A percentile compares a stretch with the other conserved stretches of the same genome.
phyloP scores from a whole-genome alignment of 2,113 vertebrate species.

The Gymnorhina tibicen region DNA sequence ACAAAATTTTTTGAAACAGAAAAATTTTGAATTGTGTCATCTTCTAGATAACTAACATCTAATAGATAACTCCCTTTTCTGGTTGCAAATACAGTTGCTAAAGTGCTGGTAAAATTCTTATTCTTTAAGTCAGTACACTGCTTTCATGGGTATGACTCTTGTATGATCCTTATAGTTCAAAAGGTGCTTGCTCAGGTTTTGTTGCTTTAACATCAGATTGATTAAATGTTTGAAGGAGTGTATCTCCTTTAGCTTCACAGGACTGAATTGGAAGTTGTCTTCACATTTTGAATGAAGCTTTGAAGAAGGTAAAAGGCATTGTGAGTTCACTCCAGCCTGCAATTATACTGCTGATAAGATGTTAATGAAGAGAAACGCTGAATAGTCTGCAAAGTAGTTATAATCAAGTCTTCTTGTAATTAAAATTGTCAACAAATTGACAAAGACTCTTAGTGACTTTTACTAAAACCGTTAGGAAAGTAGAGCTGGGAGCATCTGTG shows the following conservation, averaged over 20 bases:
- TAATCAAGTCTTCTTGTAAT: conserved; percentile 46
- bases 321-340: neutral
- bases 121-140: neutral
- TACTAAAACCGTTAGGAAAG: neutral
- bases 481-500: neutral
- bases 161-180: neutral
- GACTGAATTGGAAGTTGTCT: neutral
- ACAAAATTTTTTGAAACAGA: neutral
- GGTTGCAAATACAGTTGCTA: neutral
- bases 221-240: neutral
- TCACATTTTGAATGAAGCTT: neutral
- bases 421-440: conserved; percentile 59
- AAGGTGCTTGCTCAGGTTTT: neutral
- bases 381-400: conserved; percentile 21
- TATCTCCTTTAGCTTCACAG: neutral
- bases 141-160: neutral
- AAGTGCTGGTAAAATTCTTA: neutral
- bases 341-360: conserved; percentile 55
- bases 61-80: neutral
- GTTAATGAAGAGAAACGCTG: conserved; percentile 14
- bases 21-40: neutral
- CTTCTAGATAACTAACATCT: neutral
- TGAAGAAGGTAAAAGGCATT: neutral
- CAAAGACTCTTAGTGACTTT: neutral
- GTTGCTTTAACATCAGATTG: neutral